Percentiles rank a stretch among this genome's conserved stretches.
Conservation (phyloP, 1,140 invertebrate species). For the Drosophila bocqueti region DNA sequence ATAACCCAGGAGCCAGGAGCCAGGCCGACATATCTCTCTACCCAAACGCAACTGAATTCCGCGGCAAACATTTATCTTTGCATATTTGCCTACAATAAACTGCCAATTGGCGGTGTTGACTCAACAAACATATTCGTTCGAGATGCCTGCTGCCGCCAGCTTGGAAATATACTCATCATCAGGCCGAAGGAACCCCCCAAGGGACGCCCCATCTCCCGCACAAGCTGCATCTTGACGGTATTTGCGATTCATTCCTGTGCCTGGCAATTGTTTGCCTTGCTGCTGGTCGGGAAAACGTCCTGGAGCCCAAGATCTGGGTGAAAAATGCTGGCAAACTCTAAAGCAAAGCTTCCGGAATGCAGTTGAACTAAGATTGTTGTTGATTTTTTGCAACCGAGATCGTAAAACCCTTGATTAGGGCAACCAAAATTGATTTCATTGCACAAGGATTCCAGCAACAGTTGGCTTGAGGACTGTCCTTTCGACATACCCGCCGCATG, state of each 20-base stretch:
- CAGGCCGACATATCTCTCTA: neutral
- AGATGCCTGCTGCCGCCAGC: conserved; percentile 9
- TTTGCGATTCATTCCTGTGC: conserved; percentile 13
- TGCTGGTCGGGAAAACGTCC: neutral
- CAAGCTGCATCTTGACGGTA: neutral
- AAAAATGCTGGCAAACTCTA: too few relatives aligned
- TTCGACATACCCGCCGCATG: neutral
- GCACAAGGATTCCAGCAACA: conserved; percentile 14
- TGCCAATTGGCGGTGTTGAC: conserved; percentile 68
- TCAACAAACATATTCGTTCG: conserved; percentile 26
- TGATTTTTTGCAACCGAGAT: too few relatives aligned
- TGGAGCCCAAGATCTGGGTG: too few relatives aligned
- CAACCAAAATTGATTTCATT: neutral
- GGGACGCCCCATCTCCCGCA: neutral
- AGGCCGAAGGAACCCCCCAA: conserved; percentile 4
- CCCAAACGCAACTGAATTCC: conserved; percentile 21
- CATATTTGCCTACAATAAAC: conserved; percentile 72
- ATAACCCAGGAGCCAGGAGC: conserved; percentile 5
- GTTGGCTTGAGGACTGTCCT: conserved; percentile 24
- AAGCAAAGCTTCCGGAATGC: neutral
- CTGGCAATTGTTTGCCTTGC: conserved; percentile 20
- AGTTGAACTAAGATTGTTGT: neutral
- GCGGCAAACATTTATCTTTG: conserved; percentile 36
- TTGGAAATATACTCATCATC: conserved; percentile 11
- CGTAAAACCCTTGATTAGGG: neutral